These are phyloP conservation scores for Glaucopsyche alexis DNA, from an alignment of 2,888 invertebrate species.

Conservation along the genomic window DNA sequence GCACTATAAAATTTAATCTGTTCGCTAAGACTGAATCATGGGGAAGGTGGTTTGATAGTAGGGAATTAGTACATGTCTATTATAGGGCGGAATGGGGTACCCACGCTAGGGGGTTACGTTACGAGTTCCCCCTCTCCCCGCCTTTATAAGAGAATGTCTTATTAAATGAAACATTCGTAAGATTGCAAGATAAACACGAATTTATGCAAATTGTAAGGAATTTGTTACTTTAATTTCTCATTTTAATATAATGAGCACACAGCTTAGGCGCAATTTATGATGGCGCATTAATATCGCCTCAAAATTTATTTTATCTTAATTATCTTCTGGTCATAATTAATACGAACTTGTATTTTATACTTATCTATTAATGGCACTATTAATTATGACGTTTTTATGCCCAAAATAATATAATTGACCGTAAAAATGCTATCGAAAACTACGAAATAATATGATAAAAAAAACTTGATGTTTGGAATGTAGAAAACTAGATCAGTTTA, in stretches of 20 bases:
- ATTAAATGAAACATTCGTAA: constrained; percentile 41
- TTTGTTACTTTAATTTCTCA: constrained; percentile 26
- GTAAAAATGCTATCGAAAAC: neutral
- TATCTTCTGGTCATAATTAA: neutral
- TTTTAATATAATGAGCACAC: constrained; percentile 25
- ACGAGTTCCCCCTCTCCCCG: neutral
- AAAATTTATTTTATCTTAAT: constrained; percentile 23
- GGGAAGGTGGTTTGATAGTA: constrained; percentile 53
- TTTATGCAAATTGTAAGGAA: constrained; percentile 37
- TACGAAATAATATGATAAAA: neutral
- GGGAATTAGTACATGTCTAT: constrained; percentile 63
- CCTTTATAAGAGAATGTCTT: constrained; percentile 24
- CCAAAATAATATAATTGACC: neutral
- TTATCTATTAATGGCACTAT: constrained; percentile 4
- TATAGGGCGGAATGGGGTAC: constrained; percentile 1
- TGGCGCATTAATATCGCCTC: neutral
- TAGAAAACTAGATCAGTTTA: neutral
- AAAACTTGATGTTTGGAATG: neutral
- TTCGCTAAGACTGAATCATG: constrained; percentile 54
- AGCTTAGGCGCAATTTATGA: constrained; percentile 26
- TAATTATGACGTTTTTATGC: neutral
- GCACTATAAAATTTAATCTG: constrained; percentile 48
- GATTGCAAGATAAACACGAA: constrained; percentile 38
- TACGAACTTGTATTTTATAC: neutral
- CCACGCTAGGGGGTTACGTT: constrained; percentile 10